These are phyloP conservation scores for Rhyzopertha dominica DNA, from an alignment of 1,140 invertebrate genomes.

Conservation along the genomic window DNA sequence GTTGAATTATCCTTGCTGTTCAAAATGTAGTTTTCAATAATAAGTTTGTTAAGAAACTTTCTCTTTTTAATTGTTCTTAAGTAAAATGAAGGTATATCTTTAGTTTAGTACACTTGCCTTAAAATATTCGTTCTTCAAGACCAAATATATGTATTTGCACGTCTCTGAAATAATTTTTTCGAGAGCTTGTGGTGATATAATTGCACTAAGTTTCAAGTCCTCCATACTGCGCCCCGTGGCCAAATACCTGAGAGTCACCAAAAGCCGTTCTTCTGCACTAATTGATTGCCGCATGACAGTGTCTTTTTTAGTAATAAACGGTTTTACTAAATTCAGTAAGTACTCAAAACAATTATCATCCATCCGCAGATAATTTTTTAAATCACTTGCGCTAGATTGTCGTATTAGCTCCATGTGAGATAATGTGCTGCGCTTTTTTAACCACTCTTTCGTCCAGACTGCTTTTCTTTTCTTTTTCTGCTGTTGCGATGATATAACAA, in stretches of 20 bases:
- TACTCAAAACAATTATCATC: conserved; percentile 7
- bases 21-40: too few species aligned
- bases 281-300: conserved; percentile 28
- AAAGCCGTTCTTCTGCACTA: conserved; percentile 25
- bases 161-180: conserved; percentile 33
- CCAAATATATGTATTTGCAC: conserved; percentile 24
- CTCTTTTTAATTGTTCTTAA: too few species aligned
- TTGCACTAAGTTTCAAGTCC: conserved; percentile 31
- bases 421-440: conserved; percentile 12
- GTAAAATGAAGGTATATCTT: too few species aligned
- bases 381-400: conserved; percentile 13
- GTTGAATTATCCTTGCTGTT: too few species aligned
- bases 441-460: too few species aligned
- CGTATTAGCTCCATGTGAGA: conserved; percentile 14
- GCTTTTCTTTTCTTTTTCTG: too few species aligned
- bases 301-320: conserved; percentile 29
- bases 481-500: too few species aligned
- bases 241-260: conserved; percentile 32
- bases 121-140: conserved; percentile 25
- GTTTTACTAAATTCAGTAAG: conserved; percentile 17
- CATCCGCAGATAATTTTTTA: conserved; percentile 11
- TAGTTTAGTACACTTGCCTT: too few species aligned
- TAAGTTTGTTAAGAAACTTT: too few species aligned
- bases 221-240: conserved; percentile 24
- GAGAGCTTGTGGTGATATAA: conserved; percentile 32